Conservation (phyloP, 2,113 vertebrate species). For the Geococcyx californianus region DNA sequence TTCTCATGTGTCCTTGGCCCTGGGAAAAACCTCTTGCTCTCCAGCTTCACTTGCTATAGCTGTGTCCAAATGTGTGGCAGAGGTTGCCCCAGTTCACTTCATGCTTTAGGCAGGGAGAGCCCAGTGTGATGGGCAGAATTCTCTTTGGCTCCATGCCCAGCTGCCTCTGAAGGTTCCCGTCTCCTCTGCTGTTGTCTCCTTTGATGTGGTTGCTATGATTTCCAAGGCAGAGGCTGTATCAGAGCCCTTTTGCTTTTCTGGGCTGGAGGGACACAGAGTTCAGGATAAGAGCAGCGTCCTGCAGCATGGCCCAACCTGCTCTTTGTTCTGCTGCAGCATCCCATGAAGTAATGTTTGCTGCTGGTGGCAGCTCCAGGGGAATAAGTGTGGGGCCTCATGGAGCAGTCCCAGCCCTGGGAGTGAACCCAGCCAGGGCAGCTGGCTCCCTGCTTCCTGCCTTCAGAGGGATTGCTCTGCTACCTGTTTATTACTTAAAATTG, state of each 20-base stretch:
- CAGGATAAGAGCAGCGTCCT: neutral
- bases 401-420: neutral
- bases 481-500: neutral
- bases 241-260: neutral
- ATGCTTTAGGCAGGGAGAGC: neutral
- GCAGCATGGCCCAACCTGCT: rapidly evolving
- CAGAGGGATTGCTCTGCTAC: neutral
- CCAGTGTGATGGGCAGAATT: neutral
- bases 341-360: neutral
- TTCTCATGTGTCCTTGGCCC: rapidly evolving
- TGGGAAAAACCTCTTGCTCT: neutral
- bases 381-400: neutral
- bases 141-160: neutral
- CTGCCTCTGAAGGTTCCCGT: neutral
- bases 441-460: neutral
- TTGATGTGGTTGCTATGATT: neutral
- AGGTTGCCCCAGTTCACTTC: rapidly evolving
- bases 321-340: neutral
- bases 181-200: neutral
- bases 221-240: neutral
- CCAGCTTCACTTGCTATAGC: neutral
- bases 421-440: rapidly evolving
- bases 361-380: rapidly evolving
- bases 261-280: neutral
- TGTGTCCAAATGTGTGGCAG: neutral